A percentile compares a stretch with the other conserved stretches of the same genome.
Evolutionary conservation across 92 coral and sea anemone species (phyloP).

Genomic region (Porites lobata): DNA sequence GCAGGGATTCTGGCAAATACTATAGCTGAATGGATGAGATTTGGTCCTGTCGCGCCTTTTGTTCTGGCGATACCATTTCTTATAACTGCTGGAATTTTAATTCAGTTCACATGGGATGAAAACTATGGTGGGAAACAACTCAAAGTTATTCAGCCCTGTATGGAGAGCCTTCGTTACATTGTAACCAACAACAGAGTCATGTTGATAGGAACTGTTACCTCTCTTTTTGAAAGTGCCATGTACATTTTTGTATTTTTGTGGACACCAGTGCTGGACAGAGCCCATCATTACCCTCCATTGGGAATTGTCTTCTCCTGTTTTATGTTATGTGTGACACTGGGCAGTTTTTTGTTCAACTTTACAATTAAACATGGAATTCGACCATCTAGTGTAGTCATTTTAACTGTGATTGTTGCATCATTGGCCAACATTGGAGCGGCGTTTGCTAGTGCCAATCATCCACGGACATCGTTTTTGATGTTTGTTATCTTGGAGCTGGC

Average conservation of each 20-base stretch:
- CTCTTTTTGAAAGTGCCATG: slow-evolving; percentile 97
- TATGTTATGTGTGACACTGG: slow-evolving; percentile 96
- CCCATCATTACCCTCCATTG: slow-evolving; percentile 82
- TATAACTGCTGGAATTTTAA: slow-evolving; percentile 78
- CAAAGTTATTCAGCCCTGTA: slow-evolving; percentile 85
- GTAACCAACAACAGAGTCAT: slow-evolving; percentile 83
- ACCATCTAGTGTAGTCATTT: slow-evolving; percentile 78
- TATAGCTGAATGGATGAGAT: slow-evolving; percentile 90
- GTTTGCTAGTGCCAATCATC: slow-evolving; percentile 92
- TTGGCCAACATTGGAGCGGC: slow-evolving; percentile 89
- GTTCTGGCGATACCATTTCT: slow-evolving; percentile 96
- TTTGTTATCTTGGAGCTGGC: slow-evolving; percentile 88
- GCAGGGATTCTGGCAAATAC: slow-evolving; percentile 92
- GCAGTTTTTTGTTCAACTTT: slow-evolving; percentile 84
- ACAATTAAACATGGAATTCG: slow-evolving; percentile 74
- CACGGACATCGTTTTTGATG: slow-evolving; percentile 91
- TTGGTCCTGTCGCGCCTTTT: slow-evolving; percentile 99
- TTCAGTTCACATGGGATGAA: slow-evolving; percentile 94
- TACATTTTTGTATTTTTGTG: slow-evolving; percentile 97
- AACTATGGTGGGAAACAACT: slow-evolving; percentile 91
- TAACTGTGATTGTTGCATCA: slow-evolving; percentile 82
- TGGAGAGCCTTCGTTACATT: slow-evolving; percentile 94
- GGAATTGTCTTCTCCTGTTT: slow-evolving; percentile 96
- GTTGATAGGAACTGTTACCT: slow-evolving; percentile 90
- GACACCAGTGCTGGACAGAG: slow-evolving; percentile 98